phyloP scores from a whole-genome alignment of 2,888 invertebrate genomes.

The Tenthredo livida region DNA sequence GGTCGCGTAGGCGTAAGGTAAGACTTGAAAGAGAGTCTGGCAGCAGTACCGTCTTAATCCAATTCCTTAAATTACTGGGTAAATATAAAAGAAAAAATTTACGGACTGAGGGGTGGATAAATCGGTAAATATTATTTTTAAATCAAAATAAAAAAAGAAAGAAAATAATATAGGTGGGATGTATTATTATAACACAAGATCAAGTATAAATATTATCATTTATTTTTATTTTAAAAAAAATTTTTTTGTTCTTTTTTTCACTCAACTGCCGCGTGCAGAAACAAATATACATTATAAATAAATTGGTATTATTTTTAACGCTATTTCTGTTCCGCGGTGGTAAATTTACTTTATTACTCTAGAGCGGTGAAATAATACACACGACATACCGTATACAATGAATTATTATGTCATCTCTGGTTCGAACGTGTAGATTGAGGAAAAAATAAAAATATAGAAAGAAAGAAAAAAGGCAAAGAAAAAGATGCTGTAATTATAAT shows the following conservation, averaged over 20 bases:
- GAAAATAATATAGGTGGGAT: neutral
- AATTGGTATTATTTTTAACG: neutral
- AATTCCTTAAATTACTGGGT: slow-evolving; percentile 61
- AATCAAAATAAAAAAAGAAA: neutral
- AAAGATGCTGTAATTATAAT: neutral
- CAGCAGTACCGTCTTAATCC: slow-evolving; percentile 57
- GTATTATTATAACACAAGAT: neutral
- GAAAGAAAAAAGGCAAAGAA: neutral
- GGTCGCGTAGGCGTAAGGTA: slow-evolving; percentile 10
- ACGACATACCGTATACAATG: neutral
- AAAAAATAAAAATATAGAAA: no score
- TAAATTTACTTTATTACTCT: slow-evolving; percentile 3
- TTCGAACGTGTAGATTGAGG: neutral
- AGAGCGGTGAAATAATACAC: neutral
- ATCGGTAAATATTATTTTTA: neutral
- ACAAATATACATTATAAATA: neutral
- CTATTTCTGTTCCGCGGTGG: neutral
- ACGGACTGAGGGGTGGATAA: neutral
- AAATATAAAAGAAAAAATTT: slow-evolving; percentile 61
- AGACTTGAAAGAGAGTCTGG: slow-evolving; percentile 24
- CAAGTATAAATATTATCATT: neutral
- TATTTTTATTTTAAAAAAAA: no score
- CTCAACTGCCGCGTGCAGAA: neutral
- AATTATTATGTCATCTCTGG: neutral
- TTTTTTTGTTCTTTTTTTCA: neutral